These are phyloP conservation scores for Hydraecia micacea DNA, from an alignment of 2,888 invertebrate genomes.

Conservation along the genomic window DNA sequence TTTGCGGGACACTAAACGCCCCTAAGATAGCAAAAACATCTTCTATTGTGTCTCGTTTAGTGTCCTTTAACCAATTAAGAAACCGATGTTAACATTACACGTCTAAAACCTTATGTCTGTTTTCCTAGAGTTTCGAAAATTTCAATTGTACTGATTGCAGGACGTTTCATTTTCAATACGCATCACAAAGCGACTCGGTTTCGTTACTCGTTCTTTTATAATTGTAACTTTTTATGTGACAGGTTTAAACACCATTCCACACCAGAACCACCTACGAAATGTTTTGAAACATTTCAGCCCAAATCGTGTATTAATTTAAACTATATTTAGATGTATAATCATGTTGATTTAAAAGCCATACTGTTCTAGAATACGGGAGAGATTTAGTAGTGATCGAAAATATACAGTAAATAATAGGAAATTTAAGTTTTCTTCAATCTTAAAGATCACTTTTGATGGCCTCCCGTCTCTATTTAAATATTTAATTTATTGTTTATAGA, in stretches of 20 bases:
- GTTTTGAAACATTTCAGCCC: slow-evolving; percentile 62
- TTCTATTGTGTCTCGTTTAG: background rate
- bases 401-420: slow-evolving; percentile 33
- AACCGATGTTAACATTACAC: background rate
- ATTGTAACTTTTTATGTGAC: slow-evolving; percentile 53
- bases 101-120: background rate
- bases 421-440: slow-evolving; percentile 11
- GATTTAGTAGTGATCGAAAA: slow-evolving; percentile 42
- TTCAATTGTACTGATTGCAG: background rate
- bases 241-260: slow-evolving; percentile 76
- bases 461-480: slow-evolving; percentile 31
- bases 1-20: background rate
- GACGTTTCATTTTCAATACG: slow-evolving; percentile 48
- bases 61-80: background rate
- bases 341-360: slow-evolving; percentile 75
- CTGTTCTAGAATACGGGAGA: slow-evolving; percentile 54
- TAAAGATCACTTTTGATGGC: slow-evolving; percentile 32
- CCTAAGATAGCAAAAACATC: too few species aligned
- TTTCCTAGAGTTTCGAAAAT: background rate
- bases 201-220: slow-evolving; percentile 45
- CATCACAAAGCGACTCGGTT: slow-evolving; percentile 64
- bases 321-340: slow-evolving; percentile 70
- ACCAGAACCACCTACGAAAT: slow-evolving; percentile 69
- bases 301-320: slow-evolving; percentile 68
- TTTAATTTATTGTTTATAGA: slow-evolving; percentile 74